Evolutionary conservation across 1,140 invertebrate species (phyloP), one percentile per base, ranked within the genome.

Genomic region (Brachionus rubens): DNA sequence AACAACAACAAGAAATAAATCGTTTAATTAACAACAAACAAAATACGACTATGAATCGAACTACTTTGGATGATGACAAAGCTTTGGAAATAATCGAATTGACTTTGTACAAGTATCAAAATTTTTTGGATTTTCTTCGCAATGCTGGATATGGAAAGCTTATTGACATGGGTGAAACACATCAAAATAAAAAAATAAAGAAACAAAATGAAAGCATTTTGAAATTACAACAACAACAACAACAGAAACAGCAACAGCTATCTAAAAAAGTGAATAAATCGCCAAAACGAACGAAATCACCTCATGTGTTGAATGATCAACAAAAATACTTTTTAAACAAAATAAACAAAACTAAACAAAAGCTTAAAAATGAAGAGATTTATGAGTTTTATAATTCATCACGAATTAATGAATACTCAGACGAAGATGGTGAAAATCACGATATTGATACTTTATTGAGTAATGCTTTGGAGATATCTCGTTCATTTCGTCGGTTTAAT

Each of bases 41-140:
- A 75, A 62, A 41, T 28, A 7, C 28, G 2, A 72, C 4, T 65
- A 47, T 65, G 33, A 59, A 68, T 28, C 33, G 77, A 9, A 79
- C 77, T 19, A 59, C 79, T 3, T 68, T 80, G n/a, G 81, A 82
- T 47, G 82, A 84, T 76, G 82, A 83, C 26, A 81, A 78, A 19
- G 80, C 82, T 0, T 54, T 83, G 10, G 81, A 82, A 40, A 81
- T 79, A 59, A 81, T 84, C n/a, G 83, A 84, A 76, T 70, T 80
- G 0, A 81, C 82, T 7, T 83, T 84, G 75, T 80, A 82, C 78
- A 81, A 83, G 67, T 84, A 83, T 68, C 82, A 84, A 65, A 68
- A 81, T 14, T 84, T 83, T 67, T 78, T 84, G 24, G 83, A 84
- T 72, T 77, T 84, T 47, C 79, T 84, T 0, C 79, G 80, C 28